Conservation (phyloP, 2,113 vertebrate species). For the Nothocercus julius region DNA sequence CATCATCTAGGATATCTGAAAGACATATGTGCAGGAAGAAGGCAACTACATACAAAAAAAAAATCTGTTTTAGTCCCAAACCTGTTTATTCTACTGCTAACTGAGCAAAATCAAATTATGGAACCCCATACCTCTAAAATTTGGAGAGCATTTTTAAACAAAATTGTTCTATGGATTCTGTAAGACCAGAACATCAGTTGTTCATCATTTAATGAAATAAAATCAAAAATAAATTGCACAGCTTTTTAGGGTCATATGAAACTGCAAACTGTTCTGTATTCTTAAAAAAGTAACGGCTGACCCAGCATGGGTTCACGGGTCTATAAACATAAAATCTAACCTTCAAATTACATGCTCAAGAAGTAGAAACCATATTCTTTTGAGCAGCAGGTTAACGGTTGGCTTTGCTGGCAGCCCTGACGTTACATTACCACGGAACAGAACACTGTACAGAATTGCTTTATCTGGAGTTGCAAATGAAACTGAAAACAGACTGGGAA, state of each 20-base stretch:
- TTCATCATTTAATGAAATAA: constrained; percentile 5
- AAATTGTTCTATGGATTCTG: neutral
- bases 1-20: neutral
- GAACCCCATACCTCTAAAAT: neutral
- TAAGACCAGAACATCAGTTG: neutral
- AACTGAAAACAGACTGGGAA: neutral
- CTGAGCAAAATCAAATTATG: neutral
- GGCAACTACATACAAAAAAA: neutral
- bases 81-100: neutral
- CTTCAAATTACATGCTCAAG: neutral
- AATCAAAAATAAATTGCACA: neutral
- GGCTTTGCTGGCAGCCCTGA: neutral
- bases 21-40: neutral
- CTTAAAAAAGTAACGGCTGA: neutral
- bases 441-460: neutral
- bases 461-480: neutral
- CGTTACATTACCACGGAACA: neutral
- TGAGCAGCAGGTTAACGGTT: neutral
- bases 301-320: neutral
- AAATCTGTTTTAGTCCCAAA: neutral
- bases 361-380: neutral
- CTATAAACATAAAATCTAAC: neutral
- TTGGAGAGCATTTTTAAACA: neutral
- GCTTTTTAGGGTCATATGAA: neutral
- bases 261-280: neutral